phyloP scores from a whole-genome alignment of 2,888 invertebrate genomes.

The Zeuzera pyrina region DNA sequence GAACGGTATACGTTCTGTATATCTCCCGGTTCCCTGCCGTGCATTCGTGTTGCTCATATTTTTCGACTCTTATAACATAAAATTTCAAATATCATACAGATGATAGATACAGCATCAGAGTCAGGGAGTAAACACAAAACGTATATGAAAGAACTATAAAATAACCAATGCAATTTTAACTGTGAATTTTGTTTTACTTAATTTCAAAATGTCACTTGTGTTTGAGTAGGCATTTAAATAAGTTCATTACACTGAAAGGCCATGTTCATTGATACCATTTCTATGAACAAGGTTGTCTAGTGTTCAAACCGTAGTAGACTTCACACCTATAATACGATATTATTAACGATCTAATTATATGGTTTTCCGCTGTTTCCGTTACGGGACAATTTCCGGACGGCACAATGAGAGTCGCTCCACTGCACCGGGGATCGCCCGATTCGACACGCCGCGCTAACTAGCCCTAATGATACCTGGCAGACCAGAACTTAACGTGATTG shows the following conservation, averaged over 20 bases:
- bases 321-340: slow-evolving; percentile 27
- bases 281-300: no score
- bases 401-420: slow-evolving; percentile 23
- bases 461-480: slow-evolving; percentile 20
- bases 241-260: no score
- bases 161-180: no score
- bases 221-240: no score
- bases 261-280: no score
- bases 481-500: slow-evolving; percentile 25
- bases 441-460: slow-evolving; percentile 32
- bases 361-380: slow-evolving; percentile 44
- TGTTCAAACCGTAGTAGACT: slow-evolving; percentile 9
- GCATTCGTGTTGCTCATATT: slow-evolving; percentile 31
- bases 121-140: no score
- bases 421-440: slow-evolving; percentile 22
- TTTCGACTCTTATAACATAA: slow-evolving; percentile 22
- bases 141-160: no score
- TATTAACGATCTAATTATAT: slow-evolving; percentile 51
- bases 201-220: no score
- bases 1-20: slow-evolving; percentile 33
- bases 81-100: slow-evolving; percentile 29
- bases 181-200: no score
- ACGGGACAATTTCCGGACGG: slow-evolving; percentile 39
- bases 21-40: slow-evolving; percentile 38
- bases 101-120: neutral